Evolutionary conservation across 1,140 invertebrate genomes (phyloP), one percentile per base, ranked within the genome.

Genomic region (Danaus melanippus): DNA sequence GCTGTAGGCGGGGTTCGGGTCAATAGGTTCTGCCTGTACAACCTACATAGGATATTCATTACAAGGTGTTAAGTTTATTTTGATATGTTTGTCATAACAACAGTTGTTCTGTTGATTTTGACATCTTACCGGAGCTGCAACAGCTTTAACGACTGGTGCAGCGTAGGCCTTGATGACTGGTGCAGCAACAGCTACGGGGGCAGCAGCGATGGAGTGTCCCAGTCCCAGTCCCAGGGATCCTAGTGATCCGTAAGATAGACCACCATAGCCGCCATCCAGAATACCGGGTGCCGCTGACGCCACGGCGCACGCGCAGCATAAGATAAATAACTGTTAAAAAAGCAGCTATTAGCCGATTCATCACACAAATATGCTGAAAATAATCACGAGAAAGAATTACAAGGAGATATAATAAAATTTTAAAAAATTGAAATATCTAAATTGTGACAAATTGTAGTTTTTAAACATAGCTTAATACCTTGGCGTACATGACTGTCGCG

Each of bases 1-100:
- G 71, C 89, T 91, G 76, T 94, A 94, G 44, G 91, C 89, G 3
- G 92, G 93, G 81, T 92, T 89, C 6, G 91, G 89, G 79, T 93
- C 91, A 61, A 90, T 88, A 12, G 91, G 89, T 72, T 93, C 91
- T 0, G 88, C 80, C 47, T 69, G 74, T 10, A 85, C 73, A 8
- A 82, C 59, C 79, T 82, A 39, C 45, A 39, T 15, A 21, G 46
- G 10, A 15, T 3, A 44, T 42, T 48, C 10, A 21, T 32, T 48
- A 10, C n/a, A 32, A 47, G 2, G 41, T 15, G 39, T 42, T 15
- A 50, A 17, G 11, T 10, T n/a, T 7, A 17, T 4, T 46, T n/a
- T 2, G 21, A 32, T 32, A 0, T 32, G 21, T 32, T 32, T 32
- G 0, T 7, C 21, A 32, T 32, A 32, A 32, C 21, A 32, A 32